Evolutionary conservation across 2,113 vertebrate species (phyloP), one percentile per base, ranked within the genome.

Genomic region (Regulus satrapa): DNA sequence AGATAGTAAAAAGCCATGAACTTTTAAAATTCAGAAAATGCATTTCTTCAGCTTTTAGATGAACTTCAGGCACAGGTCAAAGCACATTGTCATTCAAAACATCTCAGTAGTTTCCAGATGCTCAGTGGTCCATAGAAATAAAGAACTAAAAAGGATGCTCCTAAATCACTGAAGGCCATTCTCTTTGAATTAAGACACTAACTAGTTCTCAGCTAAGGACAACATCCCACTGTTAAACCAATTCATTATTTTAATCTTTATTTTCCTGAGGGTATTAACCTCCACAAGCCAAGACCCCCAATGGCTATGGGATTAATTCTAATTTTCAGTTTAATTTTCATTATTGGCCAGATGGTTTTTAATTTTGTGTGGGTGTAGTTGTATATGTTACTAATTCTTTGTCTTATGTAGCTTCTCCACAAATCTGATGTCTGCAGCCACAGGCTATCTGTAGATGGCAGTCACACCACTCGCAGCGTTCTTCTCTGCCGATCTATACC

Each of bases 381-480:
- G 9, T 14, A 17, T 21, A 5, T 48, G n/a, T 66, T 32, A 81
- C 11, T 62, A 77, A 73, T 46, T 17, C n/a, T 43, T 92, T 58
- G 26, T 69, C 12, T 88, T 67, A 45, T 2, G 1, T 21, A 92
- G n/a, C 12, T 72, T 86, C 54, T 75, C 20, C 64, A 82, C 31
- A 79, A 61, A 59, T 36, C 34, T 32, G 12, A 55, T 14, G 34
- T 55, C 43, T 72, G 81, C 85, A 85, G 5, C 62, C 74, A 78
- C 0, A 0, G 18, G 34, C 58, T 74, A 97, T 92, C 96, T 96
- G 82, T 93, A 96, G 96, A 85, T 97, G 96, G 96, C 95, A 96
- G 92, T 97, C 91, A 97, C 52, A 96, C 12, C 76, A 90, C 92
- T 93, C 48, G 63, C 48, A 78, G 56, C 1, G 0, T 56, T 88